Conservation (phyloP, 2,888 invertebrate species). For the Campopleginae sp. region DNA sequence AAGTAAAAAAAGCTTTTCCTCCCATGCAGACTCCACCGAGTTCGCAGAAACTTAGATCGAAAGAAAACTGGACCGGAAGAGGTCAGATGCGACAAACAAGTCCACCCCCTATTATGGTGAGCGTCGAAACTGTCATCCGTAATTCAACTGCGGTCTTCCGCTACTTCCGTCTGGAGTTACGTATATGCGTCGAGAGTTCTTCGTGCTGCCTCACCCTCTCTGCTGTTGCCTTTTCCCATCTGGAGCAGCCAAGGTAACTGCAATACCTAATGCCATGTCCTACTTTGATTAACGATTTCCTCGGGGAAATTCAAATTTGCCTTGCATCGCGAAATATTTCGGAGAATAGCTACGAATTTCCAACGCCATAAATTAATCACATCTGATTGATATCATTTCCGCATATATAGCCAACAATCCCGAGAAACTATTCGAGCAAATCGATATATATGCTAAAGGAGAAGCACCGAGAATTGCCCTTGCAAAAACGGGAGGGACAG, state of each 20-base stretch:
- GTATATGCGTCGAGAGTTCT: background rate
- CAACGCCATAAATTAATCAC: slow-evolving; percentile 14
- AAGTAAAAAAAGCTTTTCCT: background rate
- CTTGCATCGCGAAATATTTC: background rate
- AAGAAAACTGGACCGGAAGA: slow-evolving; percentile 22
- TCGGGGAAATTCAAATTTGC: slow-evolving; percentile 43
- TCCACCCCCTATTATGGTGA: slow-evolving; percentile 36
- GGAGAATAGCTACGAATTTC: background rate
- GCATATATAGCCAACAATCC: background rate
- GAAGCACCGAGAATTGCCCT: background rate
- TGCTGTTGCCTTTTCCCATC: slow-evolving; percentile 7
- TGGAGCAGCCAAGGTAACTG: background rate
- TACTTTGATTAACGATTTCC: slow-evolving; percentile 54
- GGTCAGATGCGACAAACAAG: slow-evolving; percentile 45
- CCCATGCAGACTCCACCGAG: background rate
- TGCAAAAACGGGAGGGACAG: background rate
- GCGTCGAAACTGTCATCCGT: slow-evolving; percentile 36
- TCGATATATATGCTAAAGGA: slow-evolving; percentile 17
- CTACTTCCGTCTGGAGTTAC: slow-evolving; percentile 18
- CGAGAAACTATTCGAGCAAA: slow-evolving; percentile 5
- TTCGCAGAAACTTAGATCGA: background rate
- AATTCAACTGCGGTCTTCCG: slow-evolving; percentile 54
- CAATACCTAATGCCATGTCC: background rate
- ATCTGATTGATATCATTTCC: slow-evolving; percentile 1
- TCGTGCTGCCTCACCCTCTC: background rate